phyloP scores from a whole-genome alignment of 2,113 vertebrate genomes.

The pig (Sus scrofa) region DNA sequence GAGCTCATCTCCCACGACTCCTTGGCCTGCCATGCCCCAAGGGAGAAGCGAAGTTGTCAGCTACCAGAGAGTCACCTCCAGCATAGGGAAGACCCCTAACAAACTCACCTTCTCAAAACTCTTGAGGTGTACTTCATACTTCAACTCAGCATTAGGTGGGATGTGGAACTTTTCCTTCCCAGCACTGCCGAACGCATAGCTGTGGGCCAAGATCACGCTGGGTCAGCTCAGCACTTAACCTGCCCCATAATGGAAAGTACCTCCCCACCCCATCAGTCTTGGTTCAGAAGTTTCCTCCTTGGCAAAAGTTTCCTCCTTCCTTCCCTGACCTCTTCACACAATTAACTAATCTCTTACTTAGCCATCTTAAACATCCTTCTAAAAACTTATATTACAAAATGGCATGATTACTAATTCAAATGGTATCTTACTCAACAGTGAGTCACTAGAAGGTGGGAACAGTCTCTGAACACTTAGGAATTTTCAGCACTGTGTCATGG shows the following conservation, averaged over 20 bases:
- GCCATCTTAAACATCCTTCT: background rate
- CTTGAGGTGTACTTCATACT: constrained; percentile 94
- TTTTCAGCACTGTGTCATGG: background rate
- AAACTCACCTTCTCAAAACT: constrained; percentile 96
- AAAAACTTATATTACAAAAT: background rate
- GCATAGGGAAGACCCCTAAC: background rate
- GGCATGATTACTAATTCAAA: background rate
- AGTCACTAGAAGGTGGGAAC: background rate
- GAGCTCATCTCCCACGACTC: constrained; percentile 99
- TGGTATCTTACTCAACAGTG: background rate
- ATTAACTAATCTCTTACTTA: background rate
- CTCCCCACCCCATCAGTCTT: background rate
- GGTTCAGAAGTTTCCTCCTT: constrained; percentile 12
- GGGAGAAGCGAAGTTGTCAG: constrained; percentile 68
- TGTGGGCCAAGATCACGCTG: constrained; percentile 72
- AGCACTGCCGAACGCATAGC: constrained; percentile 94
- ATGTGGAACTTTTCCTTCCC: constrained; percentile 94
- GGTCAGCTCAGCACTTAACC: background rate
- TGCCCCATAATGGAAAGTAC: background rate
- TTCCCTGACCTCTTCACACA: background rate
- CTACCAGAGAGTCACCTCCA: background rate
- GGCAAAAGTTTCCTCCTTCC: too few relatives aligned
- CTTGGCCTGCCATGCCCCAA: constrained; percentile 90
- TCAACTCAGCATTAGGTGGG: constrained; percentile 92
- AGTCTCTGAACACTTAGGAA: background rate